These are phyloP conservation scores for Gambusia holbrooki DNA, from an alignment of 2,113 vertebrate genomes.

Conservation along the genomic window DNA sequence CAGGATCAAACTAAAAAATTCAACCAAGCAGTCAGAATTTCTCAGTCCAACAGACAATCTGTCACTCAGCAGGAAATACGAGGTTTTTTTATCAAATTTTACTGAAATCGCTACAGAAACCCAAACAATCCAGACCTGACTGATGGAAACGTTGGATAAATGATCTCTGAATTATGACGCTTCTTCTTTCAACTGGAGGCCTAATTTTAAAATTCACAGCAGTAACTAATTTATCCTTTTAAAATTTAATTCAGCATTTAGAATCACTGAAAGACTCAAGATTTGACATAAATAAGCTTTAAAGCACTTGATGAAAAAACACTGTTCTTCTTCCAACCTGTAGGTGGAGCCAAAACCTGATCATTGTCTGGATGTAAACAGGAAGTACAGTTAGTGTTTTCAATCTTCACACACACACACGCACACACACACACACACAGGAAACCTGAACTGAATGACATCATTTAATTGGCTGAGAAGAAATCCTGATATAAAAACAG, in stretches of 20 bases:
- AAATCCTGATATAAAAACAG: not conserved
- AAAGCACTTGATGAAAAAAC: not conserved
- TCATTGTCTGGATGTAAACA: not conserved
- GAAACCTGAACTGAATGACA: not conserved
- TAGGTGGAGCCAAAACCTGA: not conserved
- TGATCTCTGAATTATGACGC: too few species aligned
- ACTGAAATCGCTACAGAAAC: too few species aligned
- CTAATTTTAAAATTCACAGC: too few species aligned
- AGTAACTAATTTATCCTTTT: not conserved
- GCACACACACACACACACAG: too few species aligned
- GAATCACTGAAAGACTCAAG: not conserved
- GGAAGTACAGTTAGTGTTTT: not conserved
- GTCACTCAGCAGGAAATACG: too few species aligned
- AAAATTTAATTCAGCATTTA: not conserved
- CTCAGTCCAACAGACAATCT: too few species aligned
- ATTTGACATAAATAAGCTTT: not conserved
- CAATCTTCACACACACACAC: too few species aligned
- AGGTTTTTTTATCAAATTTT: too few species aligned
- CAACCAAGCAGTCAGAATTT: not conserved
- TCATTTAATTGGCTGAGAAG: not conserved
- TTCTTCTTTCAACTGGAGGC: too few species aligned
- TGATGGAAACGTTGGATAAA: too few species aligned
- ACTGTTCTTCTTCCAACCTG: not conserved
- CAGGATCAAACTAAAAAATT: not conserved
- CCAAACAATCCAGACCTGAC: too few species aligned